These are phyloP conservation scores for Brachylomia viminalis DNA, from an alignment of 2,888 invertebrate species.

Conservation along the genomic window DNA sequence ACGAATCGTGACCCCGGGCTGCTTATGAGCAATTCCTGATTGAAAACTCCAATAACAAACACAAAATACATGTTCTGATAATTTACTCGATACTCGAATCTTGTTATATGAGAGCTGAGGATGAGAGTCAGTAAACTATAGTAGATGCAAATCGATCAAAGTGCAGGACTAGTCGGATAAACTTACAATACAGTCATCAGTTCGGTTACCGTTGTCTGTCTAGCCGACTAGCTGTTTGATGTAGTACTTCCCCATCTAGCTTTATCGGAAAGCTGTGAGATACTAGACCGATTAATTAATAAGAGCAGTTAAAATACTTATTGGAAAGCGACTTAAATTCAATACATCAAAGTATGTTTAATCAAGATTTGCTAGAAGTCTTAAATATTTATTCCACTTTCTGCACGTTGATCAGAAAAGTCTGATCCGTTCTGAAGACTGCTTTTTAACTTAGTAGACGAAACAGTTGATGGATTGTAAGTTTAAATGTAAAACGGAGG, in stretches of 20 bases:
- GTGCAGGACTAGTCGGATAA: slow-evolving; percentile 35
- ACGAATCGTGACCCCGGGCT: no score
- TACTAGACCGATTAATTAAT: not conserved
- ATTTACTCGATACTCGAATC: no score
- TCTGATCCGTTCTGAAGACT: not conserved
- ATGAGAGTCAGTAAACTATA: slow-evolving; percentile 7
- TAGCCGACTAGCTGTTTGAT: slow-evolving; percentile 9
- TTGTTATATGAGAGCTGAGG: no score
- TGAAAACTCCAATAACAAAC: no score
- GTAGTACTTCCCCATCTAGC: slow-evolving; percentile 8
- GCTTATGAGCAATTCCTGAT: no score
- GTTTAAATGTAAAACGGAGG: not conserved
- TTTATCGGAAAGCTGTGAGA: slow-evolving; percentile 1
- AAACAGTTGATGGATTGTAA: no score
- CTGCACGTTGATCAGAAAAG: not conserved
- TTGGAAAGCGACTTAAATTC: no score
- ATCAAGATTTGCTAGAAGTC: not conserved
- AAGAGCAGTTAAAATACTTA: not conserved
- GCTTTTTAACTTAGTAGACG: no score
- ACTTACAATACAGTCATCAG: slow-evolving; percentile 37
- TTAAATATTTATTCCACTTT: not conserved
- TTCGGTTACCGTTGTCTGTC: slow-evolving; percentile 23
- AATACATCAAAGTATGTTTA: no score
- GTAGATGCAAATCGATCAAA: slow-evolving; percentile 48
- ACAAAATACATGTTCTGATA: no score